Percentiles rank a stretch among this genome's conserved stretches.
These are phyloP conservation scores for Clivina fossor DNA, from an alignment of 2,888 invertebrate species.

Conservation along the genomic window DNA sequence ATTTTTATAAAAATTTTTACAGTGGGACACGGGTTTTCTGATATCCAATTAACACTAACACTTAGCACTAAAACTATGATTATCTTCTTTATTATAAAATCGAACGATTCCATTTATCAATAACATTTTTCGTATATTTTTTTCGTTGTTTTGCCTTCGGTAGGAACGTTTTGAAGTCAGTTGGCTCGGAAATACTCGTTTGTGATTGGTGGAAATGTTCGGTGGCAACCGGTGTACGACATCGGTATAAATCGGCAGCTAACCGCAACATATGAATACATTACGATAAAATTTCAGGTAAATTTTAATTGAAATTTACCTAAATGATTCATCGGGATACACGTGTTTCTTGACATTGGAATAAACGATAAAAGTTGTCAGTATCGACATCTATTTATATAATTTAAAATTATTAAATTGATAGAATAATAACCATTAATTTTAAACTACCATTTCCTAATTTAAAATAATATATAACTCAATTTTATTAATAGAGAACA, in stretches of 20 bases:
- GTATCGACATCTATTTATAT: no score
- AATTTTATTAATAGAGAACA: no score
- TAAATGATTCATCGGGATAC: conserved; percentile 21
- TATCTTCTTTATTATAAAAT: conserved; percentile 27
- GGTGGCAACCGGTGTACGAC: conserved; percentile 7
- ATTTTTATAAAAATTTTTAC: no score
- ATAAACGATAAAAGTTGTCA: no score
- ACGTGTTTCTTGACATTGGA: conserved; percentile 26
- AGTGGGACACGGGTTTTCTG: no score
- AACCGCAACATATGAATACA: conserved; percentile 11
- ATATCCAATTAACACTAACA: conserved; percentile 22
- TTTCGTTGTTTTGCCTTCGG: conserved; percentile 33
- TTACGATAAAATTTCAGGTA: conserved; percentile 12
- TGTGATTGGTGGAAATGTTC: conserved; percentile 47
- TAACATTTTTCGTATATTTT: conserved; percentile 31
- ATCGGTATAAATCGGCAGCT: background rate
- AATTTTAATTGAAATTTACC: conserved; percentile 18
- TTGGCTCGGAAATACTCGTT: conserved; percentile 43
- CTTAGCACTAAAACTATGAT: conserved; percentile 16
- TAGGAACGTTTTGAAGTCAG: conserved; percentile 32
- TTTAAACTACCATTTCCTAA: no score
- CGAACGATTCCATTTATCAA: conserved; percentile 30
- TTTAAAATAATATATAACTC: no score
- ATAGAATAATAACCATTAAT: no score
- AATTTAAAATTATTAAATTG: no score